Conservation (phyloP, 2,888 invertebrate genomes). For the Disparrhopalites patrizii region DNA sequence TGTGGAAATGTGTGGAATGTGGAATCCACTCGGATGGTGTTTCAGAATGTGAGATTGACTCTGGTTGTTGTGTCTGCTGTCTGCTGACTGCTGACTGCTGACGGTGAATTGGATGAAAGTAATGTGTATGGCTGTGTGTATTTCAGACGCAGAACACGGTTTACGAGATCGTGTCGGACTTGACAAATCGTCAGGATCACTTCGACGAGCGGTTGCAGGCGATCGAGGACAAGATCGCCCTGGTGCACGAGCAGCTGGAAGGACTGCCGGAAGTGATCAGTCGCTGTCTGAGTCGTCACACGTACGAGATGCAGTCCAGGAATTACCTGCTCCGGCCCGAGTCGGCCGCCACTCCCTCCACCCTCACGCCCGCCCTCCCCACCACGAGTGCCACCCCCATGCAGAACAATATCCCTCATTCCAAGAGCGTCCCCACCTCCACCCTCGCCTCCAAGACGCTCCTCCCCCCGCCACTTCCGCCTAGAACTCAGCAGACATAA, state of each 20-base stretch:
- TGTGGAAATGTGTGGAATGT: too few species aligned
- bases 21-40: too few species aligned
- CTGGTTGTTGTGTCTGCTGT: not conserved
- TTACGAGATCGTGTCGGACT: slow-evolving; percentile 96
- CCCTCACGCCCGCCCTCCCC: slow-evolving; percentile 17
- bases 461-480: slow-evolving; percentile 35
- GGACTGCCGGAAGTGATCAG: slow-evolving; percentile 51
- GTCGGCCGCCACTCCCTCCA: slow-evolving; percentile 32
- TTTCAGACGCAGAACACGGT: slow-evolving; percentile 95
- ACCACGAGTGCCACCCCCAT: slow-evolving; percentile 22
- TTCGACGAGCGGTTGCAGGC: slow-evolving; percentile 88
- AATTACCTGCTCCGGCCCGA: slow-evolving; percentile 46
- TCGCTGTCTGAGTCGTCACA: slow-evolving; percentile 45
- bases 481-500: slow-evolving; percentile 32
- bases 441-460: slow-evolving; percentile 35
- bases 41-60: not conserved
- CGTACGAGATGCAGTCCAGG: slow-evolving; percentile 29
- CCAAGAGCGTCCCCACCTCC: slow-evolving; percentile 49
- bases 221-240: slow-evolving; percentile 85
- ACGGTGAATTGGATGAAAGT: not conserved
- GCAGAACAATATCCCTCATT: slow-evolving; percentile 47
- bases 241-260: slow-evolving; percentile 76
- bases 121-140: not conserved
- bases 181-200: slow-evolving; percentile 89
- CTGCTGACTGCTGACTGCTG: not conserved